Evolutionary conservation across 37 sponge, comb jelly and placozoan genomes (phyloP), one percentile per base, ranked within the genome.

Genomic region (Trichoplax adhaerens): DNA sequence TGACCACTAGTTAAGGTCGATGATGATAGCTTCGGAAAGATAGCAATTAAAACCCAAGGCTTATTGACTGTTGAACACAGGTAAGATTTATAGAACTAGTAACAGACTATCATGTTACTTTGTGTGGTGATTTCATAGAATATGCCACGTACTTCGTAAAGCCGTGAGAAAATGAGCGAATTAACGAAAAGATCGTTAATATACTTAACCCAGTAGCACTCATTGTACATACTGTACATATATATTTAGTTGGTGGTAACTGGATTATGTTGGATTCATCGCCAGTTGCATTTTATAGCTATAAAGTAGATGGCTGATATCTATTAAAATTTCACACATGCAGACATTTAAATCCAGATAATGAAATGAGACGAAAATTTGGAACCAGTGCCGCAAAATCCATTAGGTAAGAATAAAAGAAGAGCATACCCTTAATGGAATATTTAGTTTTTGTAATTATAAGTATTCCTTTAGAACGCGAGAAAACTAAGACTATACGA

Each of bases 361-460:
- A 81, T 77, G 94, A 94, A 65, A 82, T 94, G 82, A 70, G 80
- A 74, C 72, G 88, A 72, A 89, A 89, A 74, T 94, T 94, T 89
- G 94, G 94, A 1, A 82, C 92, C 47, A 77, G 76, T 68, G 91
- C 81, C 46, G 87, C 86, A 48, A n/a, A 81, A n/a, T 82, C 74
- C 48, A 29, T 29, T 29, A 84, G 66, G 58, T 63, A 53, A 56
- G 75, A 73, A 64, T 74, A 56, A 78, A 52, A 49, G 73, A 72
- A 47, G n/a, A 29, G 2, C 51, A 68, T 65, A 46, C 62, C 53
- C 50, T 52, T 10, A 72, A 1, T 50, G 29, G 29, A 29, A 29
- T 29, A 29, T 29, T 29, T 29, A 29, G 29, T 29, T 29, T 29
- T 29, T 29, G 29, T 29, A 29, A 29, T 29, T 29, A 29, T 29